phyloP scores from a whole-genome alignment of 2,888 invertebrate genomes.

The Celastrina argiolus region DNA sequence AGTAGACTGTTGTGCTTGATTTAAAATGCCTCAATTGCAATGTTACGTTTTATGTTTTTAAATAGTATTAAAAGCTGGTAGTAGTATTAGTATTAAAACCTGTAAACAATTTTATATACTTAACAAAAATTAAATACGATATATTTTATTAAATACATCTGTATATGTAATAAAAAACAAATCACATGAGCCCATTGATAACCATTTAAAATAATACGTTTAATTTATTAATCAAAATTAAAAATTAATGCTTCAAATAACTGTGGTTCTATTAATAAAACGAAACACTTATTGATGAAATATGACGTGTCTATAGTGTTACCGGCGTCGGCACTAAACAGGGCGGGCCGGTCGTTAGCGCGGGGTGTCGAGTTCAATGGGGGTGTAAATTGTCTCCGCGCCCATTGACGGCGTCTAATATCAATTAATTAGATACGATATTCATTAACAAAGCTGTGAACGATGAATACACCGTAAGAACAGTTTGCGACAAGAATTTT shows the following conservation, averaged over 20 bases:
- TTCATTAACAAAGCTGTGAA: background rate
- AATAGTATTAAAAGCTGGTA: no score
- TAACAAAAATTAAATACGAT: no score
- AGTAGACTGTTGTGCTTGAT: no score
- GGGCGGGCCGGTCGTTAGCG: background rate
- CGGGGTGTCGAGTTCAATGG: background rate
- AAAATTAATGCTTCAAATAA: background rate
- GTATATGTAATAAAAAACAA: no score
- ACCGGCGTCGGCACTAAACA: background rate
- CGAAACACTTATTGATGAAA: background rate
- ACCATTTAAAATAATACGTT: no score
- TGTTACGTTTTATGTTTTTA: no score
- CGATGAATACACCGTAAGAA: background rate
- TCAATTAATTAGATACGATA: slow-evolving; percentile 5
- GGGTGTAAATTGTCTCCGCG: background rate
- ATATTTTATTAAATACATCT: no score
- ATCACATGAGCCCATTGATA: no score
- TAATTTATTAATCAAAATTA: no score
- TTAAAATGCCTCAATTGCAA: no score
- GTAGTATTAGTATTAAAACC: no score
- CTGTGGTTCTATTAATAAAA: background rate
- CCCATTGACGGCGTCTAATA: background rate
- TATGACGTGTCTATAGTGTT: background rate
- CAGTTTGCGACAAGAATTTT: background rate
- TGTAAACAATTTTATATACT: no score